These are phyloP conservation scores for Beroe ovata DNA, from an alignment of 37 sponge, comb jelly and placozoan genomes.

Conservation along the genomic window DNA sequence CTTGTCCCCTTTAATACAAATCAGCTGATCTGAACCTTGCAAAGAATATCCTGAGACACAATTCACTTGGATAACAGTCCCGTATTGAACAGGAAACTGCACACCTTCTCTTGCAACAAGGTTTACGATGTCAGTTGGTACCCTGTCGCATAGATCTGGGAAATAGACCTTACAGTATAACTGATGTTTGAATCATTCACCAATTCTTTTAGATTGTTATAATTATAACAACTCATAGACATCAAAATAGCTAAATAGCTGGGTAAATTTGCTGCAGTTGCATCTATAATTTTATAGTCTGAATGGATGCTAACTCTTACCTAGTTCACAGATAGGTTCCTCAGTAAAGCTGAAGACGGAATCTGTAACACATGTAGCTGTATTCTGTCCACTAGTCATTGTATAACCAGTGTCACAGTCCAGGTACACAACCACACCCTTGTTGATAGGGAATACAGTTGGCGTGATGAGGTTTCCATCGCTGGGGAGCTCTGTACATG, in stretches of 20 bases:
- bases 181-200: no score
- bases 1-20: neutral
- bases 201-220: no score
- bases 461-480: neutral
- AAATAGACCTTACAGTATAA: no score
- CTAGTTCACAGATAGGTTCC: conserved; percentile 3
- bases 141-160: no score
- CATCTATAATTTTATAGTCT: no score
- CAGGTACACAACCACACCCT: neutral
- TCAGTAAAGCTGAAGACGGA: neutral
- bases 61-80: neutral
- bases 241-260: no score
- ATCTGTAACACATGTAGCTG: neutral
- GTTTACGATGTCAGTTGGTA: neutral
- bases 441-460: conserved; percentile 1
- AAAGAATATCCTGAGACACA: neutral
- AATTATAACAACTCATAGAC: no score
- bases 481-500: neutral
- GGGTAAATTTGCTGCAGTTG: no score
- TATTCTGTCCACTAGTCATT: neutral
- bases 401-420: neutral
- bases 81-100: neutral
- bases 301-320: no score
- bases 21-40: neutral
- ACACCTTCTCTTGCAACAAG: neutral